Base-by-base conservation (phyloP, 2,888 invertebrate genomes). In the Phaedon cochleariae region DNA sequence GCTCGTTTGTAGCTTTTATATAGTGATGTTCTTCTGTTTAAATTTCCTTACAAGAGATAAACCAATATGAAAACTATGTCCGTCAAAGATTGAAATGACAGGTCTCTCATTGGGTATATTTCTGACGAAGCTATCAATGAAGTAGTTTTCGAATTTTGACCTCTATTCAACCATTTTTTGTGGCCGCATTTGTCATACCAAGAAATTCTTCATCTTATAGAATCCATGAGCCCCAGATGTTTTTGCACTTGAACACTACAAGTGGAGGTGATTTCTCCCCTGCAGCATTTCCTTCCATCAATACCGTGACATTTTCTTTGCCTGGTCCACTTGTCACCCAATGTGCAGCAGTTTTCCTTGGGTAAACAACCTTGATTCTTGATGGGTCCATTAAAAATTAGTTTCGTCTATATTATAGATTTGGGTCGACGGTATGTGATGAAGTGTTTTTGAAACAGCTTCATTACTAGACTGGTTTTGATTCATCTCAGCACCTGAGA, bases 361-460 rank as follows among this genome's bases (percentile, higher is more conserved):
- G 52, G 1, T 64, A 68, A 51, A 68, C 59, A 46, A 65, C 48
- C 59, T 68, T 65, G 7, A 64, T 61, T 62, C 66, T 53, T 41
- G 51, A 52, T 0, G 67, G 68, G 49, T 72, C 72, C 3, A 29
- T 46, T 69, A 69, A 52, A 70, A 68, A 62, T 63, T 71, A n/a
- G 69, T 71, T 54, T 70, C 68, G 55, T 68, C 68, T 6, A 68
- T 52, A 45, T 68, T 72, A 9, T 54, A 72, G 31, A 68, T 68
- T n/a, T n/a, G n/a, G n/a, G n/a, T n/a, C n/a, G n/a, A n/a, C n/a
- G n/a, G n/a, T n/a, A n/a, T n/a, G n/a, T n/a, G n/a, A n/a, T n/a
- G n/a, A n/a, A n/a, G n/a, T n/a, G n/a, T n/a, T n/a, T n/a, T n/a
- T n/a, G n/a, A n/a, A n/a, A n/a, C n/a, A n/a, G n/a, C n/a, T n/a